phyloP scores from a whole-genome alignment of 2,888 invertebrate species.

The Drosophila rubida region DNA sequence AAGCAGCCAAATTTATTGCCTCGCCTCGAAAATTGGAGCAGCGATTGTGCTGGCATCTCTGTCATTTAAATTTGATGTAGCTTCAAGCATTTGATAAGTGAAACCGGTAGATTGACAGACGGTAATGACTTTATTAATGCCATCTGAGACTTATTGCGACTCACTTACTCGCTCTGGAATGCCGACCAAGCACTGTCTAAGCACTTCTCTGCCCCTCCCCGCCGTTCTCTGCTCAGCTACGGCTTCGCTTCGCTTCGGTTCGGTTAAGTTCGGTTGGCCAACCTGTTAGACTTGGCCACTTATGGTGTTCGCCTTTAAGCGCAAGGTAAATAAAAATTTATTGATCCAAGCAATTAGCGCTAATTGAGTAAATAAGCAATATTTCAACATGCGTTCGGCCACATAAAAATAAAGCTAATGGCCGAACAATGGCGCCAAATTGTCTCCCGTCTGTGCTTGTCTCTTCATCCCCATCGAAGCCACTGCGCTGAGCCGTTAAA shows the following conservation, averaged over 20 bases:
- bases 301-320: slow-evolving; percentile 36
- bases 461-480: slow-evolving; percentile 13
- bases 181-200: slow-evolving; percentile 6
- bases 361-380: slow-evolving; percentile 77
- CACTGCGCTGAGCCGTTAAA: slow-evolving; percentile 19
- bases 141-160: slow-evolving; percentile 60
- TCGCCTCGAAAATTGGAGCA: slow-evolving; percentile 43
- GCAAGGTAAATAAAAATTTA: slow-evolving; percentile 73
- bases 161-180: slow-evolving; percentile 45
- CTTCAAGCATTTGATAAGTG: slow-evolving; percentile 62
- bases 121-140: slow-evolving; percentile 74
- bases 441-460: slow-evolving; percentile 14
- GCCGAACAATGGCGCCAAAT: slow-evolving; percentile 49
- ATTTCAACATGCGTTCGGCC: slow-evolving; percentile 54
- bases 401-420: slow-evolving; percentile 61
- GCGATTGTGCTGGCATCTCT: slow-evolving; percentile 54
- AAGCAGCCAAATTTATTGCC: slow-evolving; percentile 65
- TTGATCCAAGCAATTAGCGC: slow-evolving; percentile 75
- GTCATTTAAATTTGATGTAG: slow-evolving; percentile 67
- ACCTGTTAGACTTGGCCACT: slow-evolving; percentile 32
- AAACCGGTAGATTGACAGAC: slow-evolving; percentile 63
- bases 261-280: slow-evolving; percentile 1
- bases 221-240: not conserved
- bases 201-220: not conserved
- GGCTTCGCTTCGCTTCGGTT: too few relatives aligned